These are phyloP conservation scores for Aphidius gifuensis DNA, from an alignment of 1,140 invertebrate species.

Conservation along the genomic window DNA sequence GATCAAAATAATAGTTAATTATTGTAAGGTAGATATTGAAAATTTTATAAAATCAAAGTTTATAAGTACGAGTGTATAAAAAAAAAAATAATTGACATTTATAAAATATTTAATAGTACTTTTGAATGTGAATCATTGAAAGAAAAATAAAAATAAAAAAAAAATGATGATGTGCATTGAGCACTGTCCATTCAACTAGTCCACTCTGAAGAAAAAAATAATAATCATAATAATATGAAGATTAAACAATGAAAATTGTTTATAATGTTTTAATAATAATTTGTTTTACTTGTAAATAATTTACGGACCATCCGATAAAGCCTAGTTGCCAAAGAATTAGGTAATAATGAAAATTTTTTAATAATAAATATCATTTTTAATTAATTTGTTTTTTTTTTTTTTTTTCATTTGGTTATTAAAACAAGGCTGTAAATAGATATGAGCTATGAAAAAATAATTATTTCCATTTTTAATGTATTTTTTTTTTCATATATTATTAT, in stretches of 20 bases:
- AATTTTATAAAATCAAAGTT: neutral
- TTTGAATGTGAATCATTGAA: too few species aligned
- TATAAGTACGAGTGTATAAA: neutral
- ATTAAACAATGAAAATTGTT: slow-evolving; percentile 12
- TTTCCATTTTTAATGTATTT: slow-evolving; percentile 16
- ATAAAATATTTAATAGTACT: too few species aligned
- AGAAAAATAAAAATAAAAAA: too few species aligned
- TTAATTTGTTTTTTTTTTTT: neutral
- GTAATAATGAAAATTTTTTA: slow-evolving; percentile 18
- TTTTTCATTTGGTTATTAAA: neutral
- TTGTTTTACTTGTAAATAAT: slow-evolving; percentile 30
- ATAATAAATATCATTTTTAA: slow-evolving; percentile 8
- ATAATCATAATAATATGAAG: too few species aligned
- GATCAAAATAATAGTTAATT: neutral
- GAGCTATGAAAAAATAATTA: slow-evolving; percentile 12
- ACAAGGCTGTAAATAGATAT: slow-evolving; percentile 23
- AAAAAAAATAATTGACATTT: too few species aligned
- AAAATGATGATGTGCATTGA: neutral
- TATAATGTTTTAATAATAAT: slow-evolving; percentile 12
- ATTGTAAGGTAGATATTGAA: neutral
- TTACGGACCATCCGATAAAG: slow-evolving; percentile 42
- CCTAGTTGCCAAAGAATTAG: slow-evolving; percentile 51
- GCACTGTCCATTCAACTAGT: slow-evolving; percentile 23
- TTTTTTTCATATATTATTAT: neutral
- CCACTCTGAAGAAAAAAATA: slow-evolving; percentile 1